Percentiles rank a stretch among this genome's conserved stretches.
These are phyloP conservation scores for Neosilurus hyrtlii DNA, from an alignment of 2,797 vertebrate species.

Conservation along the genomic window DNA sequence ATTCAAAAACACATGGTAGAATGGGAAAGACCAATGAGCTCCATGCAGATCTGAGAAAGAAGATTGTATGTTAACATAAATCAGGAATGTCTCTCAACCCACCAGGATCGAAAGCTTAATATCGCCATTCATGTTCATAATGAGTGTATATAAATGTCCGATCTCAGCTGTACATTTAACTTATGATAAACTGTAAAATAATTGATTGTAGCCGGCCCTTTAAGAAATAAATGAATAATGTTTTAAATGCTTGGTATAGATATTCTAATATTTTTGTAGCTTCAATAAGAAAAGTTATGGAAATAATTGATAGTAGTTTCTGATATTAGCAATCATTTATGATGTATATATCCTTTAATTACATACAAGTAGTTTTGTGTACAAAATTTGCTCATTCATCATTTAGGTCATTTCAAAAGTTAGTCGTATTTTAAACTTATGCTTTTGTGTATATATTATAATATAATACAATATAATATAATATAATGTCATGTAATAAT, in stretches of 20 bases:
- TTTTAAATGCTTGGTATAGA: background rate
- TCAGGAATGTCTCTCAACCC: too few relatives aligned
- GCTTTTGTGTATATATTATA: background rate
- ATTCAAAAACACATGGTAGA: too few relatives aligned
- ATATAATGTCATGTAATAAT: too few relatives aligned
- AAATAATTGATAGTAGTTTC: background rate
- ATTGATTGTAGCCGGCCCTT: background rate
- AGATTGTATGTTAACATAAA: too few relatives aligned
- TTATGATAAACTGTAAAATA: background rate
- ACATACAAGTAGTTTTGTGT: background rate
- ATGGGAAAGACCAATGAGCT: too few relatives aligned
- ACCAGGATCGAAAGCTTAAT: too few relatives aligned
- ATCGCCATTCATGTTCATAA: too few relatives aligned
- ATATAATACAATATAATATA: too few relatives aligned
- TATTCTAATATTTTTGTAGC: background rate
- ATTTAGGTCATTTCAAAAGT: background rate
- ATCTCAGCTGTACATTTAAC: background rate
- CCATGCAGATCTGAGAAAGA: too few relatives aligned
- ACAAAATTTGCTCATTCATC: background rate
- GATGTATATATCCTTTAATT: background rate
- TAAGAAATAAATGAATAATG: too few relatives aligned
- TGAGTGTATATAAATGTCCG: too few relatives aligned
- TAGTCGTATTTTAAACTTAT: background rate
- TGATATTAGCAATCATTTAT: background rate
- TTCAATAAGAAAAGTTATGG: background rate